phyloP scores from a whole-genome alignment of 2,113 vertebrate genomes.

The Emydocephalus ijimae region DNA sequence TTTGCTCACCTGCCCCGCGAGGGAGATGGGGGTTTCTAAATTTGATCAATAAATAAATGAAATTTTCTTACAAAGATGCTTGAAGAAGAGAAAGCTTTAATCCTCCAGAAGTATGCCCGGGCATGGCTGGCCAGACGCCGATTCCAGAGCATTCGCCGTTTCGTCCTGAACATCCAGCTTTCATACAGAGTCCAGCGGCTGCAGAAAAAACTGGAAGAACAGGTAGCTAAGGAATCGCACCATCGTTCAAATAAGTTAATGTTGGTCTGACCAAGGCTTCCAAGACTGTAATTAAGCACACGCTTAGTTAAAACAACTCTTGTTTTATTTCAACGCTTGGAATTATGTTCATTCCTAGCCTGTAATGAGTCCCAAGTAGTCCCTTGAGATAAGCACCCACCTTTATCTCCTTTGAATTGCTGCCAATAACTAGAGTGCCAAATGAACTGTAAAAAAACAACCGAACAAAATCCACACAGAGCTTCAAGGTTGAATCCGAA shows the following conservation, averaged over 20 bases:
- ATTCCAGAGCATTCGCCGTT: slow-evolving; percentile 87
- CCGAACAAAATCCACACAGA: too few species aligned
- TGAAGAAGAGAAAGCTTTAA: slow-evolving; percentile 85
- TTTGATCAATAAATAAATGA: not conserved
- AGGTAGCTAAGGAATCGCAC: slow-evolving; percentile 68
- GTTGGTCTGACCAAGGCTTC: too few species aligned
- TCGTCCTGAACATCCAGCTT: slow-evolving; percentile 93
- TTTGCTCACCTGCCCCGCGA: not conserved
- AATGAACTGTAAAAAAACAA: too few species aligned
- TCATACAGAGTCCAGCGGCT: slow-evolving; percentile 89
- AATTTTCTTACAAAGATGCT: slow-evolving; percentile 77
- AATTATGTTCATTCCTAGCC: too few species aligned
- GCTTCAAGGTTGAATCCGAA: too few species aligned
- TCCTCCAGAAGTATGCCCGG: slow-evolving; percentile 90
- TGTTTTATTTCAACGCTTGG: too few species aligned
- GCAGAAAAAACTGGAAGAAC: slow-evolving; percentile 89
- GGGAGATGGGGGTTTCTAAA: not conserved
- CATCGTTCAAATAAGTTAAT: not conserved
- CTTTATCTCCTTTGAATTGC: too few species aligned
- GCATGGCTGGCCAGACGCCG: slow-evolving; percentile 91
- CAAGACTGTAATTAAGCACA: too few species aligned
- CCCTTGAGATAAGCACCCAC: too few species aligned
- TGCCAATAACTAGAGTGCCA: too few species aligned
- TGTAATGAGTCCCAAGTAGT: too few species aligned
- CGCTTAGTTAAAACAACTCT: too few species aligned